phyloP scores from a whole-genome alignment of 2,797 vertebrate species.

The Falco naumanni region DNA sequence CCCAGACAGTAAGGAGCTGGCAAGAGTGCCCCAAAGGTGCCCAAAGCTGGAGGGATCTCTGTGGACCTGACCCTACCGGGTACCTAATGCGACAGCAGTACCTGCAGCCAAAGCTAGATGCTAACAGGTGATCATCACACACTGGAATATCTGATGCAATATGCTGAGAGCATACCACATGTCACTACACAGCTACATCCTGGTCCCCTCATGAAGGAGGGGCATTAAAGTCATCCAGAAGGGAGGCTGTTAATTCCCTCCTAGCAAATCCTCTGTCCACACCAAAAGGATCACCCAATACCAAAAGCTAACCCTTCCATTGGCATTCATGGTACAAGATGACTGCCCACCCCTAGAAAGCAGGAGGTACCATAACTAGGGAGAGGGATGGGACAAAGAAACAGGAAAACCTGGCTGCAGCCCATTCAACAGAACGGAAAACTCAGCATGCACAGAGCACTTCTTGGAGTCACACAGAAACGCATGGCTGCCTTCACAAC shows the following conservation, averaged over 20 bases:
- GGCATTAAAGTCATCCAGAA: neutral
- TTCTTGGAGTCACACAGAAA: neutral
- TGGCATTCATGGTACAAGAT: neutral
- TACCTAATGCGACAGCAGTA: neutral
- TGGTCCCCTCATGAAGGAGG: neutral
- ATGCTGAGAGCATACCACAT: neutral
- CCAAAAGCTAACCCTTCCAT: neutral
- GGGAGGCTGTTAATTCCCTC: neutral
- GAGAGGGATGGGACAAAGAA: neutral
- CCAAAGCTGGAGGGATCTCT: neutral
- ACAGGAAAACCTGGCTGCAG: neutral
- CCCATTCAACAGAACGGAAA: neutral
- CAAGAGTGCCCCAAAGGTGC: neutral
- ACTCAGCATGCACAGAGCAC: rapidly evolving
- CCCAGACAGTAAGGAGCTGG: neutral
- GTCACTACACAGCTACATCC: neutral
- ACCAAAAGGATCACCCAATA: neutral
- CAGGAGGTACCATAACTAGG: neutral
- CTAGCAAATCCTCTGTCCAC: neutral
- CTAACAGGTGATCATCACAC: neutral
- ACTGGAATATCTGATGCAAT: neutral
- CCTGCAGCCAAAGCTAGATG: neutral
- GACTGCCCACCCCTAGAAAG: neutral
- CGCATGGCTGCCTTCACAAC: rapidly evolving
- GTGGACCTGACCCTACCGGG: neutral